Base-by-base conservation (phyloP, 1,140 invertebrate species). In the Euglossa dilemma region DNA sequence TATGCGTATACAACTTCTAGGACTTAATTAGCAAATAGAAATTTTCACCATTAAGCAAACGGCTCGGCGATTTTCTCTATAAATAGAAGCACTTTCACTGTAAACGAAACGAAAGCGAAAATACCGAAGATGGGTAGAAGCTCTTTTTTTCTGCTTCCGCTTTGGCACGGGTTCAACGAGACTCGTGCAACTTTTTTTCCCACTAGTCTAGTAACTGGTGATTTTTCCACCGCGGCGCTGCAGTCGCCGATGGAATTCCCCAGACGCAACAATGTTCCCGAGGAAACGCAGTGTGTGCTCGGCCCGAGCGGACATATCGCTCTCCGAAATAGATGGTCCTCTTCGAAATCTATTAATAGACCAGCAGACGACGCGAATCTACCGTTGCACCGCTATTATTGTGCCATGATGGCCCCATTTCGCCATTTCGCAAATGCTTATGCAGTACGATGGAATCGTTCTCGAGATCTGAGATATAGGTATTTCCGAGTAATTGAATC, bases 341-440 rank as follows among this genome's bases (percentile, higher is more conserved):
- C 89, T 87, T 75, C 83, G 54, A 67, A 80, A 76, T 83, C 80
- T 91, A 91, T 91, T 90, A 91, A 91, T 91, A 91, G 90, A 75
- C 61, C 80, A 87, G 89, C 86, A 86, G 85, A 87, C 87, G 90
- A 88, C 85, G 87, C 82, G 89, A 87, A 89, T 85, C 81, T 87
- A 69, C 84, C 84, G 84, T 85, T 89, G 89, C 86, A 87, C 77
- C 47, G 85, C 89, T 91, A 91, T 91, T 91, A 91, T 91, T 91
- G 76, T 80, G 83, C 85, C 78, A 78, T 71, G 63, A 87, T 87
- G 87, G 63, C 85, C 87, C 78, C 81, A 59, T 89, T 89, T 83
- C 69, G 73, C 63, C 76, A 80, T 78, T 87, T 80, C 75, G 70
- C 45, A 47, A 28, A 36, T 73, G 72, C 54, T 61, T 73, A 45